Evolutionary conservation across 2,113 vertebrate genomes (phyloP).

Genomic region (Eulemur rufifrons): DNA sequence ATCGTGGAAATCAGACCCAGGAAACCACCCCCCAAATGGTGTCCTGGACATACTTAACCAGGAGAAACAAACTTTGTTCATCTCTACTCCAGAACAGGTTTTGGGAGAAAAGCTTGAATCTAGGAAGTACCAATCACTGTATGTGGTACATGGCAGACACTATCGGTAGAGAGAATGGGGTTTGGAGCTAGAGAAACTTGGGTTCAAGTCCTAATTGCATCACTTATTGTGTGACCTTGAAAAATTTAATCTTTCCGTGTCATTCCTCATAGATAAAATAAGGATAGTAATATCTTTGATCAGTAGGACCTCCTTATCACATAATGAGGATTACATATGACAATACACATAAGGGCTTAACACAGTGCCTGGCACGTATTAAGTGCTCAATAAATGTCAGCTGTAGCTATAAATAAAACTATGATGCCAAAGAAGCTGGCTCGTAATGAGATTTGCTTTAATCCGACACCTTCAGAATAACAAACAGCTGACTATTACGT

Average conservation of each 20-base stretch:
- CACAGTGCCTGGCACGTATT: background rate
- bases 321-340: background rate
- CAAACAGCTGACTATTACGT: background rate
- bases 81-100: background rate
- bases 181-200: background rate
- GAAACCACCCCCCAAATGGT: too few species aligned
- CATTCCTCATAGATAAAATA: background rate
- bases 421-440: background rate
- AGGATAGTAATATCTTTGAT: background rate
- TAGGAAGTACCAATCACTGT: background rate
- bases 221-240: slow-evolving; percentile 1
- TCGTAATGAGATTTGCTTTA: slow-evolving; percentile 67
- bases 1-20: background rate
- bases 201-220: background rate
- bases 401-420: slow-evolving; percentile 54
- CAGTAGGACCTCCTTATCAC: background rate
- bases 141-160: background rate
- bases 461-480: slow-evolving; percentile 63
- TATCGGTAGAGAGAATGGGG: background rate
- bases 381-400: slow-evolving; percentile 30
- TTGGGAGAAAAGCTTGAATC: background rate
- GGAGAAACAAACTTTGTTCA: background rate
- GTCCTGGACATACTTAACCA: background rate
- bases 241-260: background rate
- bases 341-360: background rate